These are phyloP conservation scores for Chaunax sp. DNA, from an alignment of 2,797 vertebrate species.

Conservation along the genomic window DNA sequence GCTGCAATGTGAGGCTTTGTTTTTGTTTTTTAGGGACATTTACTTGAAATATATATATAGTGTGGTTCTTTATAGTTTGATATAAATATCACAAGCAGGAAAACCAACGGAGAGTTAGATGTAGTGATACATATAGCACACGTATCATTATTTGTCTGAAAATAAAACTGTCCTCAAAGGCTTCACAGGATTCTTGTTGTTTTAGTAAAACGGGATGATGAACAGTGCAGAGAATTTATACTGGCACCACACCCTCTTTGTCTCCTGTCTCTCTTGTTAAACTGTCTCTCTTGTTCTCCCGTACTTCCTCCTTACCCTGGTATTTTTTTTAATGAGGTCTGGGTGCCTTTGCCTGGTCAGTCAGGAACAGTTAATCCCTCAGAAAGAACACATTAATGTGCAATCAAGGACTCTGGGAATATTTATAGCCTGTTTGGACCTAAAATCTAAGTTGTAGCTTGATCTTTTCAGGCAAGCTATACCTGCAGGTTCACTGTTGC, in stretches of 20 bases:
- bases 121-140: conserved; percentile 13
- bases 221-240: conserved; percentile 40
- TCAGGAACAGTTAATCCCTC: conserved; percentile 70
- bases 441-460: conserved; percentile 28
- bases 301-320: conserved; percentile 23
- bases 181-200: conserved; percentile 40
- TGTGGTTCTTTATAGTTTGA: conserved; percentile 12
- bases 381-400: conserved; percentile 66
- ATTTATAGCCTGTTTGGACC: conserved; percentile 61
- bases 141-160: conserved; percentile 28
- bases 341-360: conserved; percentile 60
- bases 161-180: conserved; percentile 54
- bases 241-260: conserved; percentile 56
- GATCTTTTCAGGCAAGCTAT: conserved; percentile 11
- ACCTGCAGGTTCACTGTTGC: conserved; percentile 22
- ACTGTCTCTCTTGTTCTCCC: conserved; percentile 56
- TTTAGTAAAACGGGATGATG: conserved; percentile 34
- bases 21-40: conserved; percentile 14
- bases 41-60: conserved; percentile 34
- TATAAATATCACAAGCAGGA: conserved; percentile 3
- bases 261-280: conserved; percentile 71
- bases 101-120: background rate
- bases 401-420: conserved; percentile 57
- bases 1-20: background rate
- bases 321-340: conserved; percentile 67